phyloP scores from a whole-genome alignment of 1,140 invertebrate species.

The Pseudomyrmex cubaensis region DNA sequence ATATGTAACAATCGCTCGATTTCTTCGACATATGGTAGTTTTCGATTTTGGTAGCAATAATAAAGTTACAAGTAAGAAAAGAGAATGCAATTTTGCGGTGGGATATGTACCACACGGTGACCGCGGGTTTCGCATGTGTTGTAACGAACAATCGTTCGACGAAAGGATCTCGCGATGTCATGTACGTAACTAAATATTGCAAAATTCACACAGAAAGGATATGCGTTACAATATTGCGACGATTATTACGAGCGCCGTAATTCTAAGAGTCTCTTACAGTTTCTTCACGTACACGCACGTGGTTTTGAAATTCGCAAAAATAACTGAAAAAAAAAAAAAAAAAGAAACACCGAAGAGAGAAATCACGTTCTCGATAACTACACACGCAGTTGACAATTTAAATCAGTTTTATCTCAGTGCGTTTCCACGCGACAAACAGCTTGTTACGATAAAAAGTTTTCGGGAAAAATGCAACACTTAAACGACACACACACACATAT shows the following conservation, averaged over 20 bases:
- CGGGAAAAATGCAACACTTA: neutral
- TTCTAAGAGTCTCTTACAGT: neutral
- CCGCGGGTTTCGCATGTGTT: conserved; percentile 44
- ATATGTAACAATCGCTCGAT: conserved; percentile 50
- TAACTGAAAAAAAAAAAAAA: no score
- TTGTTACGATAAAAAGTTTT: neutral
- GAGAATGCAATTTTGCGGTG: conserved; percentile 45
- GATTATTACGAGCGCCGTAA: conserved; percentile 2
- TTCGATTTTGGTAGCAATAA: conserved; percentile 59
- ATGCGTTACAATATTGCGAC: neutral
- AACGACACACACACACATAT: neutral
- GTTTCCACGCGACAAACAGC: neutral
- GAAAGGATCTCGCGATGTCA: neutral
- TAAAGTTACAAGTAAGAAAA: conserved; percentile 53
- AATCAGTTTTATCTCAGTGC: neutral
- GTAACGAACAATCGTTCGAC: conserved; percentile 26
- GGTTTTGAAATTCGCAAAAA: no score
- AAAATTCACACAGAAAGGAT: neutral
- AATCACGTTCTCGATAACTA: no score
- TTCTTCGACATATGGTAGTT: conserved; percentile 54
- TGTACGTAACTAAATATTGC: conserved; percentile 37
- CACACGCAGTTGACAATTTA: no score
- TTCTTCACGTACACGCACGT: neutral
- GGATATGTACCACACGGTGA: conserved; percentile 26
- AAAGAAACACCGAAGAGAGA: no score